Evolutionary conservation across 2,797 vertebrate genomes (phyloP).

Genomic region (Channa striata): DNA sequence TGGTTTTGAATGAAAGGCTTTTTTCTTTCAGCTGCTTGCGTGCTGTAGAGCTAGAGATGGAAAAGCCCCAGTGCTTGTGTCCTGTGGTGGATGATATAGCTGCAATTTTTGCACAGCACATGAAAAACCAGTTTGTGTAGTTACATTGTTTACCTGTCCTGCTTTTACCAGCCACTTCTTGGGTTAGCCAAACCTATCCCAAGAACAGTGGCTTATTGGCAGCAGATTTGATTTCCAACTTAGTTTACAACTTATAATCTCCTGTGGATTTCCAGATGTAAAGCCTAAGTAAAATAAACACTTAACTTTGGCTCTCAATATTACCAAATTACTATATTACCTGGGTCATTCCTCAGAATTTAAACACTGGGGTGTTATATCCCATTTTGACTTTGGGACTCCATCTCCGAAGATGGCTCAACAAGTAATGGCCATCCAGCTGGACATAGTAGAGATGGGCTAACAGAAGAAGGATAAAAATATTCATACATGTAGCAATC

Average conservation of each 20-base stretch:
- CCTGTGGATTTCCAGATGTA: slow-evolving; percentile 37
- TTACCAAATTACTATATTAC: not conserved
- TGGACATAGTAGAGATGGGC: no score
- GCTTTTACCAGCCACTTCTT: slow-evolving; percentile 27
- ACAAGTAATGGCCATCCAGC: no score
- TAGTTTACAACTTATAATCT: slow-evolving; percentile 54
- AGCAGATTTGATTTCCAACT: slow-evolving; percentile 32
- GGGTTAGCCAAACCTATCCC: slow-evolving; percentile 15
- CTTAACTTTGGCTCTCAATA: slow-evolving; percentile 35
- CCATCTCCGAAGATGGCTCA: no score
- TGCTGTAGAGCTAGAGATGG: slow-evolving; percentile 10
- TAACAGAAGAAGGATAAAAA: no score
- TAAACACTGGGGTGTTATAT: no score
- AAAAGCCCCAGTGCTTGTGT: slow-evolving; percentile 28
- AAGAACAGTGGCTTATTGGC: slow-evolving; percentile 26
- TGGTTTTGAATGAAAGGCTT: slow-evolving; percentile 49
- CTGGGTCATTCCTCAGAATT: no score
- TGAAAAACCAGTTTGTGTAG: slow-evolving; percentile 74
- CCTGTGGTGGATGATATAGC: slow-evolving; percentile 33
- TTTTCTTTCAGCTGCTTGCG: slow-evolving; percentile 30
- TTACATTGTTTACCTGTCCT: slow-evolving; percentile 59
- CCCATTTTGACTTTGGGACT: no score
- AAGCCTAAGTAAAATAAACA: slow-evolving; percentile 58
- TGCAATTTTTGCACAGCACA: slow-evolving; percentile 24
- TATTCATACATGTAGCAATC: no score